These are phyloP conservation scores for Pteropus rufus DNA, from an alignment of 2,797 vertebrate species.

Conservation along the genomic window DNA sequence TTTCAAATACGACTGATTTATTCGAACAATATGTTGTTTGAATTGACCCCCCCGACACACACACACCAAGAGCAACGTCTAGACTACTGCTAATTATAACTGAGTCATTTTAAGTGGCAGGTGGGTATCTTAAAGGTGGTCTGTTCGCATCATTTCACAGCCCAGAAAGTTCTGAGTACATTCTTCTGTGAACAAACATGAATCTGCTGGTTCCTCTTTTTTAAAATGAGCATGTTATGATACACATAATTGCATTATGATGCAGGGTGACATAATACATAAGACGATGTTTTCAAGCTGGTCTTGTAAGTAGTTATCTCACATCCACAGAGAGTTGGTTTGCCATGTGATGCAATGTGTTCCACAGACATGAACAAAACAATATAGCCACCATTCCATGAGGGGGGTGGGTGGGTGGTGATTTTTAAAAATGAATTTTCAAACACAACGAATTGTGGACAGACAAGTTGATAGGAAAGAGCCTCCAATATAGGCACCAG, in stretches of 20 bases:
- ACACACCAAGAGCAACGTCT: constrained; percentile 80
- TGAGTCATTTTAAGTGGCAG: constrained; percentile 76
- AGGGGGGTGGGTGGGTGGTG: background rate
- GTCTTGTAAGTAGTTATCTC: constrained; percentile 67
- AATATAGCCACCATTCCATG: constrained; percentile 30
- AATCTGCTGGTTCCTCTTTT: constrained; percentile 58
- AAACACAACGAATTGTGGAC: constrained; percentile 62
- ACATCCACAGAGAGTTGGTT: constrained; percentile 57
- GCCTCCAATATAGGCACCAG: constrained; percentile 59
- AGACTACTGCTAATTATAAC: constrained; percentile 78
- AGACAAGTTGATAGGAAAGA: constrained; percentile 78
- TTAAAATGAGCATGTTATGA: constrained; percentile 65
- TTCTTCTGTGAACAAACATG: constrained; percentile 70
- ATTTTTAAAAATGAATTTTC: constrained; percentile 48
- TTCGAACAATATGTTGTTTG: constrained; percentile 74
- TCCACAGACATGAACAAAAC: constrained; percentile 61
- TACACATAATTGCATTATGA: constrained; percentile 69
- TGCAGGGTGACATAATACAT: constrained; percentile 58
- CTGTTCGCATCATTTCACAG: constrained; percentile 74
- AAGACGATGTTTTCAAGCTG: constrained; percentile 75
- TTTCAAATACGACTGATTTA: constrained; percentile 77
- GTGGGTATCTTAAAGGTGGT: constrained; percentile 77
- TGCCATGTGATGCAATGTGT: constrained; percentile 45
- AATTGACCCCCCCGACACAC: constrained; percentile 56
- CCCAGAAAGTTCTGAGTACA: constrained; percentile 69